A percentile compares a stretch with the other conserved stretches of the same genome.
These are phyloP conservation scores for Scomber scombrus DNA, from an alignment of 2,113 vertebrate genomes.

Conservation along the genomic window DNA sequence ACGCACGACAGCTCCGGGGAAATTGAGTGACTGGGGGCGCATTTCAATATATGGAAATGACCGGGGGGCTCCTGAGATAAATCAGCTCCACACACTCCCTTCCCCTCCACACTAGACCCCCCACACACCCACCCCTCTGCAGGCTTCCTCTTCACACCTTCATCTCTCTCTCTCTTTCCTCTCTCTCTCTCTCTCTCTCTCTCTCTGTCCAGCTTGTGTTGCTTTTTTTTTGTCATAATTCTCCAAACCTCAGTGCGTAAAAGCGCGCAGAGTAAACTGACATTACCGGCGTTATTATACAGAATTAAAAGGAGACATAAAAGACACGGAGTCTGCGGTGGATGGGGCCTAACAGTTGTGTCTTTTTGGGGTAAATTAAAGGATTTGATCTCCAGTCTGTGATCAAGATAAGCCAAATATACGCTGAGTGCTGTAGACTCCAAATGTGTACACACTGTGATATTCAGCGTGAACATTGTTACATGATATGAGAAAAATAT, in stretches of 20 bases:
- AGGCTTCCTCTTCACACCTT: constrained; percentile 69
- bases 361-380: constrained; percentile 5
- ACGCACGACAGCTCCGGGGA: constrained; percentile 82
- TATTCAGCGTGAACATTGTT: not conserved
- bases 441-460: not conserved
- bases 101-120: not conserved
- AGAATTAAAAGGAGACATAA: not conserved
- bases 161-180: constrained; percentile 53
- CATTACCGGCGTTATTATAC: not conserved
- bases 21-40: constrained; percentile 89
- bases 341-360: not conserved
- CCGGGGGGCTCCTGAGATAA: constrained; percentile 87
- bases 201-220: constrained; percentile 32
- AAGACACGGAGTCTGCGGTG: not conserved
- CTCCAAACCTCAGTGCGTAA: constrained; percentile 34
- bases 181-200: not conserved
- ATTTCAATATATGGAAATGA: constrained; percentile 92
- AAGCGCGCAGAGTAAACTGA: constrained; percentile 26
- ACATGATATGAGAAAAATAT: too few relatives aligned
- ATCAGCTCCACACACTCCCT: constrained; percentile 85
- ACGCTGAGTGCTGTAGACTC: not conserved
- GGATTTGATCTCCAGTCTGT: constrained; percentile 13
- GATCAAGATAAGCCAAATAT: not conserved
- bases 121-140: constrained; percentile 47
- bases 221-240: constrained; percentile 36